Conservation (phyloP, 2,113 vertebrate species). For the Pterocles gutturalis region DNA sequence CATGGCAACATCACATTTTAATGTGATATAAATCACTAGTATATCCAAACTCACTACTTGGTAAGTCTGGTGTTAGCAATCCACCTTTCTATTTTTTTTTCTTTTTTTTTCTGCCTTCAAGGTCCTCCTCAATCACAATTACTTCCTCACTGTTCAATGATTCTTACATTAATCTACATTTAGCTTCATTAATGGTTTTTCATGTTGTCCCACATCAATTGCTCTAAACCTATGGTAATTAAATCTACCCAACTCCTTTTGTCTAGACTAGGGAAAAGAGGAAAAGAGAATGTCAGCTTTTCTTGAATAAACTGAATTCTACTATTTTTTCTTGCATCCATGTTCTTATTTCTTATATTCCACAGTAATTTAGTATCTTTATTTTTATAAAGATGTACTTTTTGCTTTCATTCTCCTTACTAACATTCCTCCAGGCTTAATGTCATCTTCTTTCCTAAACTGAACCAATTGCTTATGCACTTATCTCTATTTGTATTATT, state of each 20-base stretch:
- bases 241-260: neutral
- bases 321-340: neutral
- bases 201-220: neutral
- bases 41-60: fast-evolving
- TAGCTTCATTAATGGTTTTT: neutral
- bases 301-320: neutral
- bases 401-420: neutral
- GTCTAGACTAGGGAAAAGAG: neutral
- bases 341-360: neutral
- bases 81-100: neutral
- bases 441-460: neutral
- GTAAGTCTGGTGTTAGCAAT: neutral
- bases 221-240: neutral
- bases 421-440: neutral
- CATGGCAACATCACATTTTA: neutral
- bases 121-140: neutral
- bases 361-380: neutral
- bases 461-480: neutral
- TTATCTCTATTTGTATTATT: neutral
- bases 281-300: neutral
- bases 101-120: neutral
- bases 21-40: too few species aligned
- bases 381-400: neutral
- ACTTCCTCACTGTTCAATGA: neutral
- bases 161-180: neutral